phyloP scores from a whole-genome alignment of 2,113 vertebrate genomes.

The Sisor rabdophorus region DNA sequence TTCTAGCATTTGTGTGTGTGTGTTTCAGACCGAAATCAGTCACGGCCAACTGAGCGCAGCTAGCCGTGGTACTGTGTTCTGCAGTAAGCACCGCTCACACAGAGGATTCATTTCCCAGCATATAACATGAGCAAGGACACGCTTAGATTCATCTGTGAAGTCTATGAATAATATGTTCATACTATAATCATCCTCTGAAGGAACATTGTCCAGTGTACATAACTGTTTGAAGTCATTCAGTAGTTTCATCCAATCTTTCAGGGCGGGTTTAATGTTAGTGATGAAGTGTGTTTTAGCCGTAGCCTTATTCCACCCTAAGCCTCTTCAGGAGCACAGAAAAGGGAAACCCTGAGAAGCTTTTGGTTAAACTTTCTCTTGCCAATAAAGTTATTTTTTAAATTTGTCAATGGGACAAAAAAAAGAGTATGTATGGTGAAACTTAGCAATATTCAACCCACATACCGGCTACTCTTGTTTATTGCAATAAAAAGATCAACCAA shows the following conservation, averaged over 20 bases:
- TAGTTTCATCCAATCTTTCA: constrained; percentile 64
- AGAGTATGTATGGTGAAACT: constrained; percentile 69
- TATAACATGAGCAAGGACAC: constrained; percentile 29
- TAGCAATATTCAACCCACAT: constrained; percentile 80
- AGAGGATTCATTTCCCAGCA: constrained; percentile 26
- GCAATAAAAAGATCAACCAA: constrained; percentile 77
- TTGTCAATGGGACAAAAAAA: constrained; percentile 62
- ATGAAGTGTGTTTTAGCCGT: constrained; percentile 73
- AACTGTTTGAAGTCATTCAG: constrained; percentile 61
- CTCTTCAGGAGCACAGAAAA: constrained; percentile 58
- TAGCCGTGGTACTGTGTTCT: background rate
- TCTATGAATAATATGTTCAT: constrained; percentile 52
- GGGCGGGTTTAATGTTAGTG: constrained; percentile 71
- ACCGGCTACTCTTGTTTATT: constrained; percentile 78
- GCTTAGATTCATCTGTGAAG: constrained; percentile 35
- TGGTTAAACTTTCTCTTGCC: constrained; percentile 71
- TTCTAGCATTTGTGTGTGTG: constrained; percentile 57
- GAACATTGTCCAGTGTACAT: constrained; percentile 60
- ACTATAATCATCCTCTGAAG: constrained; percentile 53
- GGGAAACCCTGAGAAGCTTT: constrained; percentile 59
- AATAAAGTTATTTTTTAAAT: constrained; percentile 75
- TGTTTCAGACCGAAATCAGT: constrained; percentile 45
- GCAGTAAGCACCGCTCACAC: background rate
- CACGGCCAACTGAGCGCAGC: constrained; percentile 41
- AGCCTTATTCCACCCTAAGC: constrained; percentile 71